phyloP scores from a whole-genome alignment of 2,113 vertebrate species.

The Lepisosteus osseus region DNA sequence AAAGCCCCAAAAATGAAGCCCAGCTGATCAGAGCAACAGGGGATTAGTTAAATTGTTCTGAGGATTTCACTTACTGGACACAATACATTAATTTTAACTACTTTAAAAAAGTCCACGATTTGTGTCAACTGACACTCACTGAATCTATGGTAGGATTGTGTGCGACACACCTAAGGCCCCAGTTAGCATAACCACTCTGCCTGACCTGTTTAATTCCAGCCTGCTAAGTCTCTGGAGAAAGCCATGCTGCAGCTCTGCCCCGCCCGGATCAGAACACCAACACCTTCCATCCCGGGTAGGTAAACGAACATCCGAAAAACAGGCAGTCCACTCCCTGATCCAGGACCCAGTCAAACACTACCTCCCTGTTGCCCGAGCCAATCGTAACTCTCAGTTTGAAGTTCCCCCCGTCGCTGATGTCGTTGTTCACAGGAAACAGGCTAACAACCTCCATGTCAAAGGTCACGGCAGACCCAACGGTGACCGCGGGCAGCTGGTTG shows the following conservation, averaged over 20 bases:
- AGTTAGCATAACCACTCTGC: background rate
- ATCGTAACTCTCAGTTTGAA: constrained; percentile 91
- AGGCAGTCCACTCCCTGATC: constrained; percentile 82
- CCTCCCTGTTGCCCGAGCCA: constrained; percentile 88
- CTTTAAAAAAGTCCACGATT: too few relatives aligned
- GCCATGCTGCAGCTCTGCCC: constrained; percentile 1
- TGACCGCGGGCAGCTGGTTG: constrained; percentile 90
- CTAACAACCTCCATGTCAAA: constrained; percentile 92
- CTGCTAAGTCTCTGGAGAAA: background rate
- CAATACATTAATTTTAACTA: too few relatives aligned
- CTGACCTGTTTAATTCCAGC: background rate
- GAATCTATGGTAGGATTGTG: too few relatives aligned
- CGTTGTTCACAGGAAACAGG: constrained; percentile 67
- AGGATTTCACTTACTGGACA: too few relatives aligned
- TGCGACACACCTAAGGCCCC: too few relatives aligned
- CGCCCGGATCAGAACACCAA: constrained; percentile 76
- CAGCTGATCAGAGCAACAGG: too few relatives aligned
- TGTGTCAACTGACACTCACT: too few relatives aligned
- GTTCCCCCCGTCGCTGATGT: constrained; percentile 65
- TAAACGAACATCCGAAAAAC: constrained; percentile 91
- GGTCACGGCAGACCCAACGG: constrained; percentile 82
- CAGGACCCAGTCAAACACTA: constrained; percentile 95
- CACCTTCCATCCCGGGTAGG: constrained; percentile 91
- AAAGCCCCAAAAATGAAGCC: too few relatives aligned
- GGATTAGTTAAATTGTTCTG: too few relatives aligned